Percentiles rank a stretch among this genome's conserved stretches.
phyloP scores from a whole-genome alignment of 1,140 invertebrate species.

The Calycopis cecrops region DNA sequence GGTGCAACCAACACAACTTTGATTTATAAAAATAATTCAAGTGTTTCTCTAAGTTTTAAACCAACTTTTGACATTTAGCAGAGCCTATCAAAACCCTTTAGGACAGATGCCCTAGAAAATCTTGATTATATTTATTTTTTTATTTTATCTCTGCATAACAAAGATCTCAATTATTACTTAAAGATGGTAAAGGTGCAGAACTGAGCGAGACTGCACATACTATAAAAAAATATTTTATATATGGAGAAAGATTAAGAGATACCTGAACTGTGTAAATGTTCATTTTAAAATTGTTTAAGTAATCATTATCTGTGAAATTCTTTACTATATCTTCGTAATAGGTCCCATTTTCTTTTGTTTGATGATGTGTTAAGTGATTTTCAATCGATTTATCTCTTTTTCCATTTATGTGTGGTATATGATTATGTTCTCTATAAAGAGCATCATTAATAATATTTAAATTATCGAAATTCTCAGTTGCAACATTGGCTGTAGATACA shows the following conservation, averaged over 20 bases:
- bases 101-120: too few relatives aligned
- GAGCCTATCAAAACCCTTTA: too few relatives aligned
- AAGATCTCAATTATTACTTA: too few relatives aligned
- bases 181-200: too few relatives aligned
- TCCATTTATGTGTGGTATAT: not conserved
- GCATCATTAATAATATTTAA: conserved; percentile 46
- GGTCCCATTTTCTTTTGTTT: conserved; percentile 23
- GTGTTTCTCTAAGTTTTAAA: too few relatives aligned
- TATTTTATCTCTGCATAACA: too few relatives aligned
- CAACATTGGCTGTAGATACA: conserved; percentile 41
- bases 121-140: too few relatives aligned
- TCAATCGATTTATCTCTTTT: not conserved
- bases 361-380: too few relatives aligned
- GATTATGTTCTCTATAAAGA: conserved; percentile 37
- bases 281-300: conserved; percentile 49
- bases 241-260: conserved; percentile 16
- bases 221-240: conserved; percentile 13
- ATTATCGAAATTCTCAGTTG: conserved; percentile 59
- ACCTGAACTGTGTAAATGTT: conserved; percentile 58
- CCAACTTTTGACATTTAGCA: too few relatives aligned
- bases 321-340: conserved; percentile 42
- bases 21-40: too few relatives aligned
- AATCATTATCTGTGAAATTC: conserved; percentile 49
- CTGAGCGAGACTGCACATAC: not conserved
- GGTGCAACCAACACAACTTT: too few relatives aligned